Base-by-base conservation (phyloP, 2,797 vertebrate species). In the Eulemur rubriventer region DNA sequence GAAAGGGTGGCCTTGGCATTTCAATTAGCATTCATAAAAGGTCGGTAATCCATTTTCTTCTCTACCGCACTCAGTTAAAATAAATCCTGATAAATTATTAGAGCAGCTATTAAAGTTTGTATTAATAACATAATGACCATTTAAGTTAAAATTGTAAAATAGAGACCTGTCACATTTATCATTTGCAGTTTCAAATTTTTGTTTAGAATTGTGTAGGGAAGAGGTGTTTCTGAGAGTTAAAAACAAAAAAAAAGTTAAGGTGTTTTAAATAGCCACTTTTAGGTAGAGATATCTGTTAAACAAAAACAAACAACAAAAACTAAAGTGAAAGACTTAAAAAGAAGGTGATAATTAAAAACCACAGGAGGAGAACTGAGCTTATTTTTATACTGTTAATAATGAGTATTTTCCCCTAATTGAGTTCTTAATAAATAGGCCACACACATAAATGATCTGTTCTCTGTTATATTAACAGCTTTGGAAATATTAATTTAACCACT, bases 61-160 rank as follows among this genome's bases (percentile, higher is more conserved):
- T 59, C 80, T 65, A 61, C 4, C 4, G 78, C 6, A 85, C n/a
- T 72, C 50, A 26, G 35, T 85, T 89, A 89, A 93, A 69, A 85
- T 85, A 86, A 95, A 92, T 46, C 7, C 22, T 61, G 50, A 28
- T 67, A 67, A 43, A 75, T 82, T 79, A 94, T 35, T 94, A 69
- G 55, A 80, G 16, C 6, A 33, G 3, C 28, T 75, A 85, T 50
- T 65, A 87, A 87, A 50, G 13, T 91, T 75, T 80, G 0, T 67
- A 61, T 89, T 93, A 94, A 89, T 86, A 96, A 82, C 52, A 86
- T 30, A 65, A 20, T 93, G 55, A 24, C 1, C 35, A 92, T 82
- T 92, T 87, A 35, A 73, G 89, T 85, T 92, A 70, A 94, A 90
- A 63, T 63, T 88, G 2, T 61, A 81, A 92, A 94, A 93, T 70